Evolutionary conservation across 2,888 invertebrate species (phyloP), one percentile per base, ranked within the genome.

Genomic region (Peribatodes rhomboidaria): DNA sequence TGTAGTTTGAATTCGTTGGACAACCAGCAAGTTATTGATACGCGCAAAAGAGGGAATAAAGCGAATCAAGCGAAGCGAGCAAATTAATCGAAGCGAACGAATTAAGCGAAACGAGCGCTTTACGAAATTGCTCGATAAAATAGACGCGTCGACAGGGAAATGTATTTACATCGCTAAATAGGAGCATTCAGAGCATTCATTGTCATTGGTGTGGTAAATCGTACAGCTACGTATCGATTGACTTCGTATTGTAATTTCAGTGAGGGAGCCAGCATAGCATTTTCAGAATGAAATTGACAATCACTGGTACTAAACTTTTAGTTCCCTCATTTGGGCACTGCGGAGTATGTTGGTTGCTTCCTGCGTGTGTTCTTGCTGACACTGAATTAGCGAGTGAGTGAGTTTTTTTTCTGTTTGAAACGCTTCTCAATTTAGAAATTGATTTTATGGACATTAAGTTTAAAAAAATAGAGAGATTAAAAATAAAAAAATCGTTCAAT

Each of bases 101-200:
- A 31, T 11, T 9, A 13, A 61, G 42, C 61, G 42, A 33, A 50
- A n/a, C 33, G 49, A 55, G 41, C 47, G 47, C 13, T 44, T 49
- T 22, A 46, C 41, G 22, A 61, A 56, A 47, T 61, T 18, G 41
- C 55, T 55, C 49, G 41, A 56, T 41, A 18, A 39, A 16, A 44
- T 60, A 49, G 50, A 42, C 41, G 46, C 56, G 27, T 58, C 57
- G 39, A 33, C 53, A 37, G 18, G 14, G 20, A 44, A 52, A 63
- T 58, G 31, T 53, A 55, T 59, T 55, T 42, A 55, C 49, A 55
- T 53, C 42, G 13, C 42, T 59, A 64, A 53, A 59, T 59, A 64
- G 58, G 35, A 50, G 27, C 20, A 46, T 33, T 44, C 46, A 16
- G 14, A 3, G 47, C 58, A 59, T 64, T 59, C 58, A 49, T 33